A percentile compares a stretch with the other conserved stretches of the same genome.
Conservation (phyloP, 2,888 invertebrate species). For the Ormyrus thymus region DNA sequence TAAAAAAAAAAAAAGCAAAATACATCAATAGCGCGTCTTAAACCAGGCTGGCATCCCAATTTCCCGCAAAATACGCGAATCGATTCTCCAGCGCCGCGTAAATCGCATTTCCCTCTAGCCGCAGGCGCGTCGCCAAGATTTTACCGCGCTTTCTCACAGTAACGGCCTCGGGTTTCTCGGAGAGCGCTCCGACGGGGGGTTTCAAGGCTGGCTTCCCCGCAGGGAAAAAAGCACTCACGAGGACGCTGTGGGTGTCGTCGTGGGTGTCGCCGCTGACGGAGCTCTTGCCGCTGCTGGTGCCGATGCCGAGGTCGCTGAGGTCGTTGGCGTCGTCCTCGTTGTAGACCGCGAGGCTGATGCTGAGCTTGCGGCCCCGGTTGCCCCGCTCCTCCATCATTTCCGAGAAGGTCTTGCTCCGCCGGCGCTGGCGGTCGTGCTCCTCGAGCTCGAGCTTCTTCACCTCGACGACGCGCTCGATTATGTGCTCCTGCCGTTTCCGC, state of each 20-base stretch:
- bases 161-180: too few species aligned
- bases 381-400: conserved; percentile 94
- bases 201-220: too few species aligned
- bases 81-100: too few species aligned
- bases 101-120: too few species aligned
- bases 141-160: too few species aligned
- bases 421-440: conserved; percentile 82
- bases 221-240: conserved; percentile 63
- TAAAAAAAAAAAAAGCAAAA: too few species aligned
- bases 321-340: conserved; percentile 89
- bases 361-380: conserved; percentile 78
- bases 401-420: conserved; percentile 93
- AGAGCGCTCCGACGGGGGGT: neutral
- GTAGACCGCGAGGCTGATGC: conserved; percentile 81
- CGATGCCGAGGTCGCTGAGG: conserved; percentile 88
- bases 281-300: conserved; percentile 74
- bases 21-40: too few species aligned
- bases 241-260: conserved; percentile 72
- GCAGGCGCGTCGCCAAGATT: too few species aligned
- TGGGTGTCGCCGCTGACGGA: conserved; percentile 73
- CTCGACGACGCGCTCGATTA: conserved; percentile 92
- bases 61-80: too few species aligned
- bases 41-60: too few species aligned
- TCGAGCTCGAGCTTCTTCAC: conserved; percentile 91
- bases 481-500: conserved; percentile 93